phyloP scores from a whole-genome alignment of 2,888 invertebrate genomes.

The Lymantria dispar region DNA sequence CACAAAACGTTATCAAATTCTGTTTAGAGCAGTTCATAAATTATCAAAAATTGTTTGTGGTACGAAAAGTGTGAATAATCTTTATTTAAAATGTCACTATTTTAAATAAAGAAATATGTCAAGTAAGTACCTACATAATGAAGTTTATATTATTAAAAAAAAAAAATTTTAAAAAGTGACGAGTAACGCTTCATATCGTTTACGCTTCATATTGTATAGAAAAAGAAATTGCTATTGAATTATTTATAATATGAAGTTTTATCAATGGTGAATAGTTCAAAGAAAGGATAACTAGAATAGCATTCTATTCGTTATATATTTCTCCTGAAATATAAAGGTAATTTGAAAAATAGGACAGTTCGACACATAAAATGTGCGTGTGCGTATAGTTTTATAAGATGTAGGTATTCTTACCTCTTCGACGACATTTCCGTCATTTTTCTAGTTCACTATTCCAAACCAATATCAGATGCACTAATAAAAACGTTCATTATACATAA shows the following conservation, averaged over 20 bases:
- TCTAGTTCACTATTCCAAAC: slow-evolving; percentile 40
- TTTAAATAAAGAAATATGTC: too few relatives aligned
- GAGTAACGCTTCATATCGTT: too few relatives aligned
- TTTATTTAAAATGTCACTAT: slow-evolving; percentile 30
- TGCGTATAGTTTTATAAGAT: slow-evolving; percentile 5
- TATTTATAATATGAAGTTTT: neutral
- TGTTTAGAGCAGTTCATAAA: too few relatives aligned
- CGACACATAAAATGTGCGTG: neutral
- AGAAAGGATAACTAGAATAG: slow-evolving; percentile 1
- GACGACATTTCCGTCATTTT: slow-evolving; percentile 78
- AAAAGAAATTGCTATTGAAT: neutral
- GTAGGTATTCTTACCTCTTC: slow-evolving; percentile 61
- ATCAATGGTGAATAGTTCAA: slow-evolving; percentile 5
- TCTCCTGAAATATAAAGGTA: slow-evolving; percentile 14
- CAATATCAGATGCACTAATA: slow-evolving; percentile 39
- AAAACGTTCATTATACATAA: slow-evolving; percentile 52
- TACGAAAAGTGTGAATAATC: slow-evolving; percentile 26
- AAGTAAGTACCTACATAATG: slow-evolving; percentile 14
- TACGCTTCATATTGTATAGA: too few relatives aligned
- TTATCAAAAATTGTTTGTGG: slow-evolving; percentile 23
- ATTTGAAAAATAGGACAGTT: slow-evolving; percentile 2
- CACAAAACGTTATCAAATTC: too few relatives aligned
- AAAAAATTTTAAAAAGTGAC: too few relatives aligned
- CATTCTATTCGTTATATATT: slow-evolving; percentile 16
- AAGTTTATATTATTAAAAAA: slow-evolving; percentile 10